Evolutionary conservation across 2,113 vertebrate genomes (phyloP).

Genomic region (Cyprinodon tularosa): DNA sequence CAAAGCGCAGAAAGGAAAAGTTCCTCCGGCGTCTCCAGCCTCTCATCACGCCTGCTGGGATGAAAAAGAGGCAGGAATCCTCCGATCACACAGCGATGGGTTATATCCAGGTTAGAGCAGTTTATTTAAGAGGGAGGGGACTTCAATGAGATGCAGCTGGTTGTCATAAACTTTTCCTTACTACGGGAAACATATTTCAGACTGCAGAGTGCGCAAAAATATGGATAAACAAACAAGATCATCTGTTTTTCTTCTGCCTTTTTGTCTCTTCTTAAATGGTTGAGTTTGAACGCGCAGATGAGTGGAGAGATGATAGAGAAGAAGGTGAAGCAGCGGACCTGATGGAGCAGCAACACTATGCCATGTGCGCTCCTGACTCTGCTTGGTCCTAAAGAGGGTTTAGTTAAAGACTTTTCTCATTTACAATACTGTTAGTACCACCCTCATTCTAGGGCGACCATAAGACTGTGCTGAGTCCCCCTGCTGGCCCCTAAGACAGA

Average conservation of each 20-base stretch:
- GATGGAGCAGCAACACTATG: conserved; percentile 44
- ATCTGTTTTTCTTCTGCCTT: background rate
- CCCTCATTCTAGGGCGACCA: background rate
- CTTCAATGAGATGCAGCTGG: conserved; percentile 39
- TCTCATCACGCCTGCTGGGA: conserved; percentile 59
- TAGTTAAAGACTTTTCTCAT: rapidly evolving
- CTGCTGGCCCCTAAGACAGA: no score
- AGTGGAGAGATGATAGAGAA: conserved; percentile 34
- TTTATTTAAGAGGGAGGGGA: background rate
- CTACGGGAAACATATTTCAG: background rate
- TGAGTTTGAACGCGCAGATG: conserved; percentile 16
- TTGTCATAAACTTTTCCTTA: conserved; percentile 69
- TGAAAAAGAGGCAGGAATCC: conserved; percentile 22
- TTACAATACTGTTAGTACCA: background rate
- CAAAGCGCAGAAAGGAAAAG: conserved; percentile 60
- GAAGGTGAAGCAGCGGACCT: conserved; percentile 36
- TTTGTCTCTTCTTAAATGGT: conserved; percentile 2
- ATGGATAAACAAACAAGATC: conserved; percentile 6
- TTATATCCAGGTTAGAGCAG: conserved; percentile 13
- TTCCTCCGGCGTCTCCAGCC: conserved; percentile 66
- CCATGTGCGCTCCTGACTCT: conserved; percentile 66
- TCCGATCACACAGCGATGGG: conserved; percentile 19
- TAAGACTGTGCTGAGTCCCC: background rate
- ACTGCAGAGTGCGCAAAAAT: background rate
- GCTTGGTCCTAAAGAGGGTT: conserved; percentile 63